phyloP scores from a whole-genome alignment of 1,140 invertebrate genomes.

The Parasteatoda tepidariorum region DNA sequence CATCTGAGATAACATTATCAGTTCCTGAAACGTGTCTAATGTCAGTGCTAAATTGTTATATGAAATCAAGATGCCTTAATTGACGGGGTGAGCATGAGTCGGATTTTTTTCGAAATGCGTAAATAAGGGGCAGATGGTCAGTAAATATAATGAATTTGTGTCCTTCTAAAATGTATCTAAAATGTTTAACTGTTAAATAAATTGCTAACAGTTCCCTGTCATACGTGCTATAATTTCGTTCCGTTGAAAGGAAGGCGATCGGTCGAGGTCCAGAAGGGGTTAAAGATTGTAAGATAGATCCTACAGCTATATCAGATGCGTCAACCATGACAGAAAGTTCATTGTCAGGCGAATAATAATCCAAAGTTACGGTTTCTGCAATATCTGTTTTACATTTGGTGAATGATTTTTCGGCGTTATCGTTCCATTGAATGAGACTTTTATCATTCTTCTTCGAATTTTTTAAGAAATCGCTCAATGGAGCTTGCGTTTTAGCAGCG shows the following conservation, averaged over 20 bases:
- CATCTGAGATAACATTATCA: slow-evolving; percentile 63
- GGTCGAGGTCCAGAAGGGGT: background rate
- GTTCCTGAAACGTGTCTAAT: slow-evolving; percentile 65
- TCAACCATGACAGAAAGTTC: background rate
- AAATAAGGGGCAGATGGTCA: slow-evolving; percentile 57
- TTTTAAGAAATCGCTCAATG: too few relatives aligned
- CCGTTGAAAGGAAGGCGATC: slow-evolving; percentile 48
- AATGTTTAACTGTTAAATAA: slow-evolving; percentile 46
- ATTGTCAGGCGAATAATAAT: background rate
- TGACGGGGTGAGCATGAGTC: slow-evolving; percentile 56
- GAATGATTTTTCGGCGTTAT: background rate
- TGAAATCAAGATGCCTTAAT: slow-evolving; percentile 65
- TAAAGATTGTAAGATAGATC: background rate
- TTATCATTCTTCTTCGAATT: too few relatives aligned
- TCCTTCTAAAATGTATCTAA: slow-evolving; percentile 64
- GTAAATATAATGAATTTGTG: background rate
- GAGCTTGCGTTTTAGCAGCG: too few relatives aligned
- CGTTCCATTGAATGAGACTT: background rate
- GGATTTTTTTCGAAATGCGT: slow-evolving; percentile 58
- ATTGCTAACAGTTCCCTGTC: background rate
- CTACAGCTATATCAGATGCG: background rate
- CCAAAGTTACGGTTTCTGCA: background rate
- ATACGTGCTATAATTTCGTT: slow-evolving; percentile 12
- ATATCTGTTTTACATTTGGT: background rate
- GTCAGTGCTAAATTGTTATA: slow-evolving; percentile 67